phyloP scores from a whole-genome alignment of 2,888 invertebrate species.

The Anthoptus insignis region DNA sequence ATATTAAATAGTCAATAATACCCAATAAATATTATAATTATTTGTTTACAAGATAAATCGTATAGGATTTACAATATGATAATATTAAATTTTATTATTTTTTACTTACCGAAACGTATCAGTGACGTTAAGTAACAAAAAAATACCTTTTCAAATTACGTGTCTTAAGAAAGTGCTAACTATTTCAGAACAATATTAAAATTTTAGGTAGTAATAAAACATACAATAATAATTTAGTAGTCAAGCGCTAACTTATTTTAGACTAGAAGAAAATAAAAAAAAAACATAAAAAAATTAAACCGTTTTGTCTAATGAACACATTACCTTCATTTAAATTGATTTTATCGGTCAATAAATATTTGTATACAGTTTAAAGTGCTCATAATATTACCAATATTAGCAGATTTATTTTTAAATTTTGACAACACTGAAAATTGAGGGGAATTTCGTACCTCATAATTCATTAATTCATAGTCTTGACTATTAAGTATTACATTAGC shows the following conservation, averaged over 20 bases:
- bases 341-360: no score
- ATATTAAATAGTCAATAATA: slow-evolving; percentile 5
- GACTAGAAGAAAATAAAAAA: no score
- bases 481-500: slow-evolving; percentile 1
- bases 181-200: neutral
- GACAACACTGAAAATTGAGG: no score
- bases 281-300: no score
- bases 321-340: no score
- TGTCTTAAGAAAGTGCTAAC: neutral
- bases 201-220: no score
- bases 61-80: slow-evolving; percentile 8
- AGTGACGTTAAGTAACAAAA: slow-evolving; percentile 5
- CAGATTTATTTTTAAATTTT: no score
- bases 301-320: no score
- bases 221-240: neutral
- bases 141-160: neutral
- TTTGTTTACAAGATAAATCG: neutral
- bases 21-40: slow-evolving; percentile 11
- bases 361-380: no score
- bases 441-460: neutral
- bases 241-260: no score
- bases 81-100: neutral
- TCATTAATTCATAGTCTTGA: neutral
- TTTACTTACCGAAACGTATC: neutral
- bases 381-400: no score